Percentiles rank a stretch among this genome's conserved stretches.
These are phyloP conservation scores for Mastomys natalensis DNA, from an alignment of 2,113 vertebrate genomes.

Conservation along the genomic window DNA sequence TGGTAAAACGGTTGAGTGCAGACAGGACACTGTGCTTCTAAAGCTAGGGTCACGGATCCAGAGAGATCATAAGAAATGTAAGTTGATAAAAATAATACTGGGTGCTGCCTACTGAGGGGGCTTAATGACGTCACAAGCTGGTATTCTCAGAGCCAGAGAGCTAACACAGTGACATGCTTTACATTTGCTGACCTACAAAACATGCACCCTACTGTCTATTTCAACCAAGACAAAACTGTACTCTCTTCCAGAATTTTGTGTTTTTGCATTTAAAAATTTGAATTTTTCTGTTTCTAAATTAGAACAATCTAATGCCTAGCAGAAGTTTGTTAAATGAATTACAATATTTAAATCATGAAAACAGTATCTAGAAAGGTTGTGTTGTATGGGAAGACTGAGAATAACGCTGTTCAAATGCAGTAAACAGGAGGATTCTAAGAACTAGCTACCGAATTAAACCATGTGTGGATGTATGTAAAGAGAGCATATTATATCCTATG, in stretches of 20 bases:
- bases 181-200: neutral
- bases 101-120: neutral
- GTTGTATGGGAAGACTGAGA: neutral
- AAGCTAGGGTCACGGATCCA: neutral
- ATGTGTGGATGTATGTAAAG: neutral
- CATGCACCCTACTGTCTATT: neutral
- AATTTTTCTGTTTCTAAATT: neutral
- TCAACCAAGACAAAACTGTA: neutral
- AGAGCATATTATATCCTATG: neutral
- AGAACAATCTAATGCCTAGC: neutral
- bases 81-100: neutral
- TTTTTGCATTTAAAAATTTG: neutral
- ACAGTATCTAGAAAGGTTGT: neutral
- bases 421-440: neutral
- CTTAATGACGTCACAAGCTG: neutral
- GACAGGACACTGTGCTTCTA: neutral
- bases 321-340: neutral
- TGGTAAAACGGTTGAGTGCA: neutral
- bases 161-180: neutral
- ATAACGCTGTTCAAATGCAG: neutral
- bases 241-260: neutral
- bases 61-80: neutral
- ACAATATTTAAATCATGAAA: neutral
- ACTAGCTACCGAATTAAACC: neutral
- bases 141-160: neutral